Evolutionary conservation across 2,888 invertebrate species (phyloP).

Genomic region (Hirtodrosophila alboralis): DNA sequence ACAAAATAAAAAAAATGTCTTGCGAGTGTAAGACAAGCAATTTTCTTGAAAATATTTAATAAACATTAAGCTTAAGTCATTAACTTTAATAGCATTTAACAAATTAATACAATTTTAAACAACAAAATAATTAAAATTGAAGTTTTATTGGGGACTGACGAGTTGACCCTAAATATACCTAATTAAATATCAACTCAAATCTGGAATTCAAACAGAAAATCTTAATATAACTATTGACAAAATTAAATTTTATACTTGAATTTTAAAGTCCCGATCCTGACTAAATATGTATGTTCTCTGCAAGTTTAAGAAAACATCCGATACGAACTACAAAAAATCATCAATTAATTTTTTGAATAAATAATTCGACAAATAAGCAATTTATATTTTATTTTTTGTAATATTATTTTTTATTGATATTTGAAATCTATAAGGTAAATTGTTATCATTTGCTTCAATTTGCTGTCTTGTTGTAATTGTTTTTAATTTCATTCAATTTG

Average conservation of each 20-base stretch:
- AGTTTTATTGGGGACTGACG: constrained; percentile 13
- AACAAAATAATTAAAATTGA: constrained; percentile 6
- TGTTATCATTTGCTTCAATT: constrained; percentile 52
- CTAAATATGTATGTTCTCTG: too few species aligned
- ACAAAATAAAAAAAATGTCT: constrained; percentile 4
- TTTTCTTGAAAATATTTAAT: constrained; percentile 38
- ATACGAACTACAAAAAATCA: neutral
- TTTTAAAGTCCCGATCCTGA: too few species aligned
- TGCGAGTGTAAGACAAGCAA: constrained; percentile 5
- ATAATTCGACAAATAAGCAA: neutral
- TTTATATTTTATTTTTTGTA: constrained; percentile 6
- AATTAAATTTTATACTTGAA: too few species aligned
- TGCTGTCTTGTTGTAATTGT: constrained; percentile 39
- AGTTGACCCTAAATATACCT: too few species aligned
- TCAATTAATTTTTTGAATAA: too few species aligned
- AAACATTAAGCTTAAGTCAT: constrained; percentile 67
- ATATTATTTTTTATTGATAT: constrained; percentile 54
- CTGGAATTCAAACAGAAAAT: too few species aligned
- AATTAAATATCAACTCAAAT: too few species aligned
- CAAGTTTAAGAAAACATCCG: too few species aligned
- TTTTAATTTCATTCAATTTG: constrained; percentile 36
- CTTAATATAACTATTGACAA: too few species aligned
- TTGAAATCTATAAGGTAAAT: constrained; percentile 61
- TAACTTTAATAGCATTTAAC: constrained; percentile 73
- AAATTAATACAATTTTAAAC: constrained; percentile 54